Evolutionary conservation across 2,113 vertebrate genomes (phyloP).

Genomic region (Probosciger aterrimus): DNA sequence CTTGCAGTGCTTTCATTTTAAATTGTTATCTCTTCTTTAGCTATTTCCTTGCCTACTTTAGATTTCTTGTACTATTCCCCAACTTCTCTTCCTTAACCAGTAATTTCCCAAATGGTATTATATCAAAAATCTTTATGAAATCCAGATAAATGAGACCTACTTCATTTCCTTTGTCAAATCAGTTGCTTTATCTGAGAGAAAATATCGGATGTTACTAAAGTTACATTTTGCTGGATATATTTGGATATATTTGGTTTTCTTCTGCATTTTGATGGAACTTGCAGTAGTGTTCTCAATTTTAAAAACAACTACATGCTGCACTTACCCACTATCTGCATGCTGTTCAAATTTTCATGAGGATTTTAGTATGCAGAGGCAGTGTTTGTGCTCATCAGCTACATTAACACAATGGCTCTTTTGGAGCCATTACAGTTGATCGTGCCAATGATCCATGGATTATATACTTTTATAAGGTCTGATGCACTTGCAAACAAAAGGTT

Average conservation of each 20-base stretch:
- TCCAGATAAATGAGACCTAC: conserved; percentile 29
- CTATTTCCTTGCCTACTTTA: conserved; percentile 25
- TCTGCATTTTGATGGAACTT: conserved; percentile 22
- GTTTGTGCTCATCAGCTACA: conserved; percentile 51
- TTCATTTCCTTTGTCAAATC: conserved; percentile 37
- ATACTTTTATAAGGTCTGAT: conserved; percentile 69
- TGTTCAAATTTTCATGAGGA: conserved; percentile 64
- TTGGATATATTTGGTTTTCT: conserved; percentile 25
- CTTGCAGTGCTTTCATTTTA: conserved; percentile 8
- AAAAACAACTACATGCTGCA: conserved; percentile 14
- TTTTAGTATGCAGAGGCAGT: conserved; percentile 65
- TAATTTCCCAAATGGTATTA: conserved; percentile 41
- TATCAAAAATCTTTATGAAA: conserved; percentile 48
- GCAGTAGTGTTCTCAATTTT: neutral
- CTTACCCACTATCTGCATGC: conserved; percentile 28
- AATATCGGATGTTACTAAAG: neutral
- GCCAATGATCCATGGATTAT: conserved; percentile 72
- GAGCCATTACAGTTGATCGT: conserved; percentile 62
- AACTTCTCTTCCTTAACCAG: conserved; percentile 22
- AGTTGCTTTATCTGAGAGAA: conserved; percentile 3
- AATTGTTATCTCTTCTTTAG: conserved; percentile 10
- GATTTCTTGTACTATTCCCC: conserved; percentile 4
- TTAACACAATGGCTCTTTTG: conserved; percentile 74
- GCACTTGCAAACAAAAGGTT: conserved; percentile 69
- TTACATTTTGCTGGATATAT: conserved; percentile 24